Evolutionary conservation across 1,140 invertebrate species (phyloP), one percentile per base, ranked within the genome.

Genomic region (Eufriesea mexicana): DNA sequence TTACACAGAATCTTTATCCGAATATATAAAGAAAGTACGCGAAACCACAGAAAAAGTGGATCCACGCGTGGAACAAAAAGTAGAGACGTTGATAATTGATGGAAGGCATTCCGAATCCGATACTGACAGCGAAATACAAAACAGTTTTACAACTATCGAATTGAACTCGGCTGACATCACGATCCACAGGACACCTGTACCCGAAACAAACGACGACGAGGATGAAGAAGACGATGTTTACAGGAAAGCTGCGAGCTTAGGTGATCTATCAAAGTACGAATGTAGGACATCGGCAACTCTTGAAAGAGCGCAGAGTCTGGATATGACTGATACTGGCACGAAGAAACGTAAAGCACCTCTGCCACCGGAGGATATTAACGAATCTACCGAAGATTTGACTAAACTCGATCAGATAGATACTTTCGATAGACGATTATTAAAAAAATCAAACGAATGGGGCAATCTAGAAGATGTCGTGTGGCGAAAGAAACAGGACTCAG

Each of bases 261-360:
- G 97, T 7, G 97, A 98, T 92, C 92, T 98, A 51, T 97, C 97
- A 0, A 96, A 96, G 91, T 96, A 97, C 83, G 96, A 97, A 85
- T 89, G 42, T 7, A 96, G 95, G 88, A 94, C 95, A 4, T 85
- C 93, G 5, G 94, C 95, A 54, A 96, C 96, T 42, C 92, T 98
- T 35, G 97, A 98, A 93, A 95, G 97, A 83, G 97, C 97, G 0
- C 97, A 98, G 89, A 98, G 97, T 86, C 92, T 98, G 18, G 97
- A 98, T 83, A 96, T 98, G 90, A 96, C 96, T 23, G 96, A 97
- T 61, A 95, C 96, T 90, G 93, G 95, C 85, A 96, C 95, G 45
- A 97, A 97, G 86, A 96, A 96, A 85, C 95, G 96, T 59, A 96
- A 96, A 92, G 95, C 96, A 0, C 96, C 95, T 82, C 92, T 93